These are phyloP conservation scores for Gambusia yucatana DNA, from an alignment of 2,797 vertebrate genomes.

Conservation along the genomic window DNA sequence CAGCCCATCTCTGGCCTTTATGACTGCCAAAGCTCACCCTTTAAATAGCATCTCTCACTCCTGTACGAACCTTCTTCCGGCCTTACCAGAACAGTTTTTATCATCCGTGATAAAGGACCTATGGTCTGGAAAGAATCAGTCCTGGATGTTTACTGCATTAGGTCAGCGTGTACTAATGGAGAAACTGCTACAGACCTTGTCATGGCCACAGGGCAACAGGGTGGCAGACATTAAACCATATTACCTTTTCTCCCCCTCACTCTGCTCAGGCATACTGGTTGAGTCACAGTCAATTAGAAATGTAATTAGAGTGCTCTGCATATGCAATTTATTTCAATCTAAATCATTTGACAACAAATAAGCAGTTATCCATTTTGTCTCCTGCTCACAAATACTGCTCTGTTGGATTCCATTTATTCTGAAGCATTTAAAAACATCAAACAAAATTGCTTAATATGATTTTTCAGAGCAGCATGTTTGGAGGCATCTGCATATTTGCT, in stretches of 20 bases:
- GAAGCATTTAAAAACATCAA: not conserved
- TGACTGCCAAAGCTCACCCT: slow-evolving; percentile 60
- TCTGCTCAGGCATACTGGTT: slow-evolving; percentile 25
- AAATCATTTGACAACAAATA: slow-evolving; percentile 56
- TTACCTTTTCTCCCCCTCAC: slow-evolving; percentile 25
- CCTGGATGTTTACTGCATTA: slow-evolving; percentile 79
- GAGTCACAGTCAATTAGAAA: slow-evolving; percentile 62
- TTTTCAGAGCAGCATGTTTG: slow-evolving; percentile 1
- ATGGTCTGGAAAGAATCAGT: slow-evolving; percentile 74
- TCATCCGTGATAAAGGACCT: slow-evolving; percentile 77
- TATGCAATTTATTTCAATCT: slow-evolving; percentile 50
- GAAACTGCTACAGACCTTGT: slow-evolving; percentile 73
- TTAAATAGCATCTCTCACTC: slow-evolving; percentile 27
- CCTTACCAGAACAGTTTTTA: slow-evolving; percentile 73
- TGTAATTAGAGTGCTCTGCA: slow-evolving; percentile 46
- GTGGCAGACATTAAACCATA: slow-evolving; percentile 58
- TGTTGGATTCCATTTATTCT: slow-evolving; percentile 39
- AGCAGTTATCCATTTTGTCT: slow-evolving; percentile 43
- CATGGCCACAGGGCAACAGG: slow-evolving; percentile 69
- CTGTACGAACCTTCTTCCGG: slow-evolving; percentile 15
- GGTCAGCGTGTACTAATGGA: slow-evolving; percentile 74
- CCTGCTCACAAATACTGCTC: slow-evolving; percentile 17
- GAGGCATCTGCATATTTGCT: slow-evolving; percentile 11
- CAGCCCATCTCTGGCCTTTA: slow-evolving; percentile 66
- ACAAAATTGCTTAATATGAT: slow-evolving; percentile 23